phyloP scores from a whole-genome alignment of 2,797 vertebrate genomes.

The Ptychadena robeensis region DNA sequence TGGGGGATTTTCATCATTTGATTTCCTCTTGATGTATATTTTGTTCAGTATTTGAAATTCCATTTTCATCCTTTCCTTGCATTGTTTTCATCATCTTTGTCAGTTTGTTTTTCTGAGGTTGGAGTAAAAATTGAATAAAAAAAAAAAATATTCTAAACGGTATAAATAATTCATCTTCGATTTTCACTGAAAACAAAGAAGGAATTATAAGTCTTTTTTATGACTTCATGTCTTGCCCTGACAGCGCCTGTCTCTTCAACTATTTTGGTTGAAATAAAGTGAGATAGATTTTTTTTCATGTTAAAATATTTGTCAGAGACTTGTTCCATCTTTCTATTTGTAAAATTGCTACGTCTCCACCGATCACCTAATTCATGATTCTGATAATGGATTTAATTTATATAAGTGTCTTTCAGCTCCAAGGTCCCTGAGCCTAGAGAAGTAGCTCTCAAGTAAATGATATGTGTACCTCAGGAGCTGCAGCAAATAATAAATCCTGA shows the following conservation, averaged over 20 bases:
- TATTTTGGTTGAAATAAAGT: neutral
- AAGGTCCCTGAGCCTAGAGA: neutral
- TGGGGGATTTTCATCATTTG: neutral
- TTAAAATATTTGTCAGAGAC: neutral
- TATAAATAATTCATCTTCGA: slow-evolving; percentile 20
- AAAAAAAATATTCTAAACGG: neutral
- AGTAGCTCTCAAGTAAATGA: neutral
- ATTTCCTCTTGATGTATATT: neutral
- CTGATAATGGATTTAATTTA: neutral
- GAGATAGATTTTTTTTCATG: neutral
- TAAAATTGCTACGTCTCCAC: neutral
- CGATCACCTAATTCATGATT: neutral
- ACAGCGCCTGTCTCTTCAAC: neutral
- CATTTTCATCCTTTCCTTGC: neutral
- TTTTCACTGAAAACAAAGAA: slow-evolving; percentile 25
- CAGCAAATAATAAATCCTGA: neutral
- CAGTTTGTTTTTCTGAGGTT: neutral
- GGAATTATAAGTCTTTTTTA: neutral
- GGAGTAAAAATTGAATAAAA: neutral
- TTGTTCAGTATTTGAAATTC: neutral
- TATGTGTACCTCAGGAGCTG: neutral
- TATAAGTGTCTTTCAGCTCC: neutral
- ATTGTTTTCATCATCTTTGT: neutral
- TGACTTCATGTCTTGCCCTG: slow-evolving; percentile 8
- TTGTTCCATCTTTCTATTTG: neutral